Conservation (phyloP, 2,113 vertebrate genomes). For the Bagarius yarrelli region DNA sequence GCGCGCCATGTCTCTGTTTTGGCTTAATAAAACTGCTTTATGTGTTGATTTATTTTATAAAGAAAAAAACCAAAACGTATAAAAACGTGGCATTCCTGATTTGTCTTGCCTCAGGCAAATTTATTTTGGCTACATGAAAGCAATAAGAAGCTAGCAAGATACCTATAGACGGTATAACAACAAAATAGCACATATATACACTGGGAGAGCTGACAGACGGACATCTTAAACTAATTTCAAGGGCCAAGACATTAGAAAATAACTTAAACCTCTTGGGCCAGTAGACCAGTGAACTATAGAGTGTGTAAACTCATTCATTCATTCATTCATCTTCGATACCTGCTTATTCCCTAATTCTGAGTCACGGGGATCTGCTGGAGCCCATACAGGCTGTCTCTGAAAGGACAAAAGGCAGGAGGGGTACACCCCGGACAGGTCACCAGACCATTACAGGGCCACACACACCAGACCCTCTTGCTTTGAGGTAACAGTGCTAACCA, state of each 20-base stretch:
- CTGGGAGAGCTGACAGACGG: background rate
- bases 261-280: too few species aligned
- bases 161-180: background rate
- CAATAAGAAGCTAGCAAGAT: background rate
- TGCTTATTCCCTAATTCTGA: too few species aligned
- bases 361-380: too few species aligned
- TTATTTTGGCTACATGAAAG: background rate
- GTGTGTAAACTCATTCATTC: background rate
- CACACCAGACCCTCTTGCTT: too few species aligned
- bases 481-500: too few species aligned
- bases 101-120: background rate
- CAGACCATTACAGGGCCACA: too few species aligned
- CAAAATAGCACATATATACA: background rate
- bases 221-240: background rate
- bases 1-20: conserved; percentile 11
- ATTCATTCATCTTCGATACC: too few species aligned
- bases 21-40: background rate
- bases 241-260: background rate
- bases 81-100: background rate
- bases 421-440: too few species aligned
- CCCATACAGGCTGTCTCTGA: too few species aligned
- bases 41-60: background rate
- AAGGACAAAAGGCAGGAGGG: too few species aligned
- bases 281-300: background rate
- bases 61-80: background rate